Evolutionary conservation across 2,888 invertebrate species (phyloP).

Genomic region (Ennomos quercinarius): DNA sequence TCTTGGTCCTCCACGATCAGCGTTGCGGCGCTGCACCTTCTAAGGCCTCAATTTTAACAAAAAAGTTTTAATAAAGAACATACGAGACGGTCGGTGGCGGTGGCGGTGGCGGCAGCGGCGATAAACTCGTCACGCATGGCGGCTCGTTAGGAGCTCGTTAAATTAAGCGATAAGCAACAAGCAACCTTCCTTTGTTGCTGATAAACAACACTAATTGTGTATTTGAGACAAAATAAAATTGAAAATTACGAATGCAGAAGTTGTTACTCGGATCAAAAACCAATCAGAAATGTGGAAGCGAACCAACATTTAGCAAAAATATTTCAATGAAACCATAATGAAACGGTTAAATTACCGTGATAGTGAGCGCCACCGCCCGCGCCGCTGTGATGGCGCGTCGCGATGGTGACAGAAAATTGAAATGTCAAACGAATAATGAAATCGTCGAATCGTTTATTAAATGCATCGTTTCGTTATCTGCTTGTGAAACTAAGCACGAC

Average conservation of each 20-base stretch:
- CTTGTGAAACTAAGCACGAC: conserved; percentile 10
- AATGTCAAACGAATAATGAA: conserved; percentile 20
- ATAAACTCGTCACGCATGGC: conserved; percentile 21
- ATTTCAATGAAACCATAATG: not conserved
- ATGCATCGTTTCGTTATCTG: conserved; percentile 13
- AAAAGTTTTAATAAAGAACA: conserved; percentile 12
- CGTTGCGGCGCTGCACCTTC: conserved; percentile 2
- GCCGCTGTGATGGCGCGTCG: not conserved
- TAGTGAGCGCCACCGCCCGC: conserved; percentile 4
- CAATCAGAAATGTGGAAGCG: not conserved
- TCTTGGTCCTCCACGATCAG: not conserved
- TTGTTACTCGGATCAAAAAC: not conserved
- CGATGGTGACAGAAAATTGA: conserved; percentile 19
- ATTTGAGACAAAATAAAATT: too few relatives aligned
- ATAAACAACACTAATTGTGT: conserved; percentile 7
- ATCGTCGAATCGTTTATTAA: conserved; percentile 9
- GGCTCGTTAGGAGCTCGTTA: conserved; percentile 22
- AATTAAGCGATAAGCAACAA: conserved; percentile 17
- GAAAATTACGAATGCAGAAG: too few relatives aligned
- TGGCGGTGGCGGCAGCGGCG: conserved; percentile 1
- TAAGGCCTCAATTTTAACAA: conserved; percentile 4
- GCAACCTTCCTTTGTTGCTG: conserved; percentile 20
- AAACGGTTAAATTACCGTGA: conserved; percentile 5
- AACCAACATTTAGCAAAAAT: conserved; percentile 5
- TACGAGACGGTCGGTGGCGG: conserved; percentile 1